phyloP scores from a whole-genome alignment of 2,888 invertebrate genomes.

The Trypoxylon attenuatum region DNA sequence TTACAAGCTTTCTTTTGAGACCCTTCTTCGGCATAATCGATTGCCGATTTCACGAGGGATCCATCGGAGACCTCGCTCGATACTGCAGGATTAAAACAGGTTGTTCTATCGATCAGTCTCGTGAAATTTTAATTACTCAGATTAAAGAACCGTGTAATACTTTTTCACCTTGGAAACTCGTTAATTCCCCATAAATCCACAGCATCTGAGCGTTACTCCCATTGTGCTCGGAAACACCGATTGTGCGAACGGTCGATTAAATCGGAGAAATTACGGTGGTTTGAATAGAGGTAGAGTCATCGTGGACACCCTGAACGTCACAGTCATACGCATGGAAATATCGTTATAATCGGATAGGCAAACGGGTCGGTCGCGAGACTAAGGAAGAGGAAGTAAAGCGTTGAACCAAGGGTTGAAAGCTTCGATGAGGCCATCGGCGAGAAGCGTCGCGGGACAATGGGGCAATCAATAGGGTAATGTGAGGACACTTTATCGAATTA shows the following conservation, averaged over 20 bases:
- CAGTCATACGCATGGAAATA: constrained; percentile 39
- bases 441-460: constrained; percentile 69
- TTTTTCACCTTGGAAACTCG: no score
- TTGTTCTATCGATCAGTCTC: no score
- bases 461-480: constrained; percentile 75
- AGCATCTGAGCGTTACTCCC: no score
- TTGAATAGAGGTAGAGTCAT: not conserved
- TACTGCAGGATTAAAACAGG: no score
- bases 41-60: constrained; percentile 58
- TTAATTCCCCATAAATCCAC: no score
- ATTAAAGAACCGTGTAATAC: not conserved
- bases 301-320: no score
- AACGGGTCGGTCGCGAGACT: constrained; percentile 43
- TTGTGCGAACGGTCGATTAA: not conserved
- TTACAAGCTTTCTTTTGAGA: constrained; percentile 41
- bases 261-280: not conserved
- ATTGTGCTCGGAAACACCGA: no score
- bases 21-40: constrained; percentile 60
- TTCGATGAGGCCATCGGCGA: constrained; percentile 60
- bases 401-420: constrained; percentile 60
- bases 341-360: constrained; percentile 48
- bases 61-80: constrained; percentile 19
- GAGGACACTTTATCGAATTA: constrained; percentile 74
- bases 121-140: not conserved
- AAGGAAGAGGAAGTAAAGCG: constrained; percentile 54